These are phyloP conservation scores for Bos taurus DNA, from an alignment of 2,113 vertebrate species.

Conservation along the genomic window ARS-UCD2.0 NC_037331.1:11347001-11347500, in stretches of 20 bases:
- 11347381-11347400: not conserved
- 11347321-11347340: not conserved
- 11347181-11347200: not conserved
- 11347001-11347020: not conserved
- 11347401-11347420: not conserved
- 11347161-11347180: not conserved
- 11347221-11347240: fast-evolving
- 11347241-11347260: not conserved
- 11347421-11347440: not conserved
- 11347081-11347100: fast-evolving
- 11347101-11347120: not conserved
- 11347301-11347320: not conserved
- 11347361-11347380: not conserved
- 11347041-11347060: not conserved
- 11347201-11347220: not conserved
- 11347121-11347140: not conserved
- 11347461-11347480: not conserved
- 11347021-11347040: not conserved
- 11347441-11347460: not conserved
- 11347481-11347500: not conserved
- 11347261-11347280: not conserved
- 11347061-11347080: not conserved
- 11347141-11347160: not conserved
- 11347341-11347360: not conserved
- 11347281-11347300: not conserved